Conservation (phyloP, 2,888 invertebrate species). For the Athrips mouffetella region DNA sequence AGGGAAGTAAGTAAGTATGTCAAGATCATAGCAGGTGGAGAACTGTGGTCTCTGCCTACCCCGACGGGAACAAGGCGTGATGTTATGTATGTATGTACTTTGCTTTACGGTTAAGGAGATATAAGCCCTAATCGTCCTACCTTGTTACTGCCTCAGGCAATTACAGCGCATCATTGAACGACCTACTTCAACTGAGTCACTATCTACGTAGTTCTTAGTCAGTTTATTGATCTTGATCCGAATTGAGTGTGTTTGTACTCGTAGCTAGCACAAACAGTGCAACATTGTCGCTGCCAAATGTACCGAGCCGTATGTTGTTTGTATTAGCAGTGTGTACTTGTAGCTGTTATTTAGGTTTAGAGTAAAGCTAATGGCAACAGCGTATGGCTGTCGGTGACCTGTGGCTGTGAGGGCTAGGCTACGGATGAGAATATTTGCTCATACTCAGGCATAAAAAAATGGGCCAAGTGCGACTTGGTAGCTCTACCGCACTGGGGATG, state of each 20-base stretch:
- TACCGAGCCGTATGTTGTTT: constrained; percentile 10
- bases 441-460: background rate
- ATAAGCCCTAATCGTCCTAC: too few relatives aligned
- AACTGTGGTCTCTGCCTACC: too few relatives aligned
- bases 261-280: constrained; percentile 22
- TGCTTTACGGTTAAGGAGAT: too few relatives aligned
- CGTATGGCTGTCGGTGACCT: constrained; percentile 8
- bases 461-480: too few relatives aligned
- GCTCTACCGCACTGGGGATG: too few relatives aligned
- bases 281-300: constrained; percentile 12
- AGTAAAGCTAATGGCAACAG: constrained; percentile 7
- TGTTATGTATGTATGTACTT: too few relatives aligned
- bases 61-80: too few relatives aligned
- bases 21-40: too few relatives aligned
- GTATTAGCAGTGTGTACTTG: constrained; percentile 14
- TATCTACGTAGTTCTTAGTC: too few relatives aligned
- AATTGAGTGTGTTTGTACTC: constrained; percentile 29
- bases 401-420: background rate
- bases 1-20: too few relatives aligned
- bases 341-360: constrained; percentile 20
- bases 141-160: too few relatives aligned
- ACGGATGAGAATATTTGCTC: background rate
- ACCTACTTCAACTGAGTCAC: constrained; percentile 18
- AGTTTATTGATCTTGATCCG: constrained; percentile 47
- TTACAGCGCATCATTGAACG: background rate